These are phyloP conservation scores for Liopterus haemorrhoidalis DNA, from an alignment of 2,888 invertebrate species.

Conservation along the genomic window DNA sequence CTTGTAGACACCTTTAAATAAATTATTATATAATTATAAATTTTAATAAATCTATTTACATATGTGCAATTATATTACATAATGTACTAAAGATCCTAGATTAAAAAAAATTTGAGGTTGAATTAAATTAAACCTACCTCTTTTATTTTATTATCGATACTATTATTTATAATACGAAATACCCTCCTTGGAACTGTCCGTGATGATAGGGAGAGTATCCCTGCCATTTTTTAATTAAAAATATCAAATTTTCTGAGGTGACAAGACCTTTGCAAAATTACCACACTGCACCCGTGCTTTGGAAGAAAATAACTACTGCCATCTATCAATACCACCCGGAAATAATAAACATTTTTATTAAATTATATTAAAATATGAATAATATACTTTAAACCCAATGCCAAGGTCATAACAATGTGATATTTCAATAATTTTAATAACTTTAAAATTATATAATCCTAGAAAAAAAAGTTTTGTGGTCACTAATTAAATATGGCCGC, in stretches of 20 bases:
- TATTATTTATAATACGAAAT: slow-evolving; percentile 38
- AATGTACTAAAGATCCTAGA: too few species aligned
- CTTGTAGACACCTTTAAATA: slow-evolving; percentile 32
- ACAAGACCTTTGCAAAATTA: too few species aligned
- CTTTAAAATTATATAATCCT: background rate
- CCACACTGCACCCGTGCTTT: slow-evolving; percentile 13
- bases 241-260: too few species aligned
- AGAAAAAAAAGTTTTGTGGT: background rate
- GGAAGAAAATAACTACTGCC: too few species aligned
- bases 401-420: too few species aligned
- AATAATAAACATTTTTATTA: too few species aligned
- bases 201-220: slow-evolving; percentile 48
- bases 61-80: slow-evolving; percentile 22
- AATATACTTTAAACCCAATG: too few species aligned
- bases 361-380: too few species aligned
- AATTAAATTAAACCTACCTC: slow-evolving; percentile 42
- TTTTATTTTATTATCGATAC: slow-evolving; percentile 37
- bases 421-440: background rate
- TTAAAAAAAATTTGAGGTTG: too few species aligned
- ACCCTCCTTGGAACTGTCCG: slow-evolving; percentile 46
- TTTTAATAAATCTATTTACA: too few species aligned
- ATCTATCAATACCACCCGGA: too few species aligned
- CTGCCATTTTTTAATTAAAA: slow-evolving; percentile 46
- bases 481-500: slow-evolving; percentile 51
- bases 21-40: background rate